Conservation (phyloP, 2,797 vertebrate species). For the Muraenolepis orangiensis region DNA sequence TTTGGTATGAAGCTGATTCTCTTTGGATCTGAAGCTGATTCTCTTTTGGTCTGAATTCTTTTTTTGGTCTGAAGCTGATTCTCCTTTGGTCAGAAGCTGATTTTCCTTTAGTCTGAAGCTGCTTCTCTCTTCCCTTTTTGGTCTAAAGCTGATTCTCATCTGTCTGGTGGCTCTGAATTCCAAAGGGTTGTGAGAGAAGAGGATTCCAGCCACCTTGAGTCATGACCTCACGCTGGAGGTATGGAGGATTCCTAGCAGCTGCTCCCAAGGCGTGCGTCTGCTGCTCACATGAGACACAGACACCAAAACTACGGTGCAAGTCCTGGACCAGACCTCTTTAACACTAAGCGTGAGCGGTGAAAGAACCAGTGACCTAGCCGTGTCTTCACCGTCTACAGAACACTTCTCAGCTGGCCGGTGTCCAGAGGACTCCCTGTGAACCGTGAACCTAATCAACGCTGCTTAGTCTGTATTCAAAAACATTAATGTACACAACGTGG, state of each 20-base stretch:
- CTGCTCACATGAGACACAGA: constrained; percentile 57
- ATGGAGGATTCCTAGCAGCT: constrained; percentile 71
- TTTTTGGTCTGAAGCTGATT: too few species aligned
- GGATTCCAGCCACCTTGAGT: constrained; percentile 71
- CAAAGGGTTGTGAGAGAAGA: constrained; percentile 25
- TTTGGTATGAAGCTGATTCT: too few species aligned
- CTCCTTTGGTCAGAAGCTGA: too few species aligned
- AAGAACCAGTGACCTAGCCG: neutral
- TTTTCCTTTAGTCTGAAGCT: too few species aligned
- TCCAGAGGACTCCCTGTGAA: constrained; percentile 62
- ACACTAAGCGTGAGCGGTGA: neutral
- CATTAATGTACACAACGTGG: neutral
- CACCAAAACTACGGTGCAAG: constrained; percentile 46
- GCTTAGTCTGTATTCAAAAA: neutral
- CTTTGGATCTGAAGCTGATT: too few species aligned
- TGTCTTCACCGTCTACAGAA: neutral
- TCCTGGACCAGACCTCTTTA: constrained; percentile 21
- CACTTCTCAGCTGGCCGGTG: constrained; percentile 58
- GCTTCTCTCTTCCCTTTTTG: too few species aligned
- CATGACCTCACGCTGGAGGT: constrained; percentile 73
- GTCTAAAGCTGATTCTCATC: neutral
- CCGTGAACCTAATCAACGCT: constrained; percentile 61
- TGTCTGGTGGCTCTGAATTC: neutral
- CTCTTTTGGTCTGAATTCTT: too few species aligned
- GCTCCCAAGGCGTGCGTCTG: constrained; percentile 59